Evolutionary conservation across 2,113 vertebrate genomes (phyloP).

Genomic region (Hyaena hyaena): DNA sequence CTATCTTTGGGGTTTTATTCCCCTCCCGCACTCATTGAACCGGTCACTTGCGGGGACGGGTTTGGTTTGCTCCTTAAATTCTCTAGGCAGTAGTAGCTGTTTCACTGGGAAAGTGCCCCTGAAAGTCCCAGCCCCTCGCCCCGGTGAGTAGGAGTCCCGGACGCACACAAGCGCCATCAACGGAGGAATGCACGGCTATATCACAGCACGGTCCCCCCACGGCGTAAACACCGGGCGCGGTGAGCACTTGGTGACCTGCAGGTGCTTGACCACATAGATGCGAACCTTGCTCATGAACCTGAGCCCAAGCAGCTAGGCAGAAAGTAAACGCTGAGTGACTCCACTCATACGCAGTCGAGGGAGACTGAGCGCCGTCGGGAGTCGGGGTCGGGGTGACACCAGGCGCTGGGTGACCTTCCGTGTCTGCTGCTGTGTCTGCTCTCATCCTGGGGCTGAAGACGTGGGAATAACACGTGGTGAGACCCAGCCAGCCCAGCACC

Average conservation of each 20-base stretch:
- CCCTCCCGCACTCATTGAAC: accelerated
- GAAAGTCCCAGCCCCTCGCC: accelerated
- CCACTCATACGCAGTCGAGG: neutral
- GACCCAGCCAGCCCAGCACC: neutral
- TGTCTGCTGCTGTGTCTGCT: accelerated
- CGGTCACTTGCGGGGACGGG: no score
- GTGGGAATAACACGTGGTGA: accelerated
- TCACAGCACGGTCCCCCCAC: accelerated
- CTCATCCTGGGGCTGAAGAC: neutral
- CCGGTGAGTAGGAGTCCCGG: no score
- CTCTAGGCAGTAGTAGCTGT: neutral
- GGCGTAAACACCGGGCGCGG: accelerated
- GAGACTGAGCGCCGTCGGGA: no score
- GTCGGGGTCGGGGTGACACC: accelerated
- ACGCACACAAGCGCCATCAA: accelerated
- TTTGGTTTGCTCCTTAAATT: neutral
- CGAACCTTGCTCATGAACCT: neutral
- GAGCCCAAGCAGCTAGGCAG: neutral
- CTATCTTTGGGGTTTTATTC: accelerated
- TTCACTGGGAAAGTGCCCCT: neutral
- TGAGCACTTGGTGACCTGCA: accelerated
- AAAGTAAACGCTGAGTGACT: neutral
- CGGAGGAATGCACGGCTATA: neutral
- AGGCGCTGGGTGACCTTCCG: accelerated
- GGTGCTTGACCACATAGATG: accelerated